A percentile compares a stretch with the other conserved stretches of the same genome.
These are phyloP conservation scores for Anticlea derivata DNA, from an alignment of 2,888 invertebrate species.

Conservation along the genomic window DNA sequence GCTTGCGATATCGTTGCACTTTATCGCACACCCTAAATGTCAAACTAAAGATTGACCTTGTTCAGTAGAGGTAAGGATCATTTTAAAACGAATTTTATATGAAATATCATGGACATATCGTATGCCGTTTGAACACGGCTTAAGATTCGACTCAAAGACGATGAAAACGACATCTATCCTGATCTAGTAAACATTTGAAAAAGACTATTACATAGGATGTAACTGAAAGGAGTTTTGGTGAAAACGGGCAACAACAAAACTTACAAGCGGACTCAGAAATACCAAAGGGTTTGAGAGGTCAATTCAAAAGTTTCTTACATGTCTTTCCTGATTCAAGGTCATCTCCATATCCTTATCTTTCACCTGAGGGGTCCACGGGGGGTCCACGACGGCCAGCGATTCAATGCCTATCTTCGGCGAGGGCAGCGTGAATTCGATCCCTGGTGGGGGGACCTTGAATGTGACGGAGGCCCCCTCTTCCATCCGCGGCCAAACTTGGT, in stretches of 20 bases:
- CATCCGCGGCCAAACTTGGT: slow-evolving; percentile 99
- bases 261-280: slow-evolving; percentile 22
- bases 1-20: too few species aligned
- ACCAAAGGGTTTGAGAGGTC: slow-evolving; percentile 27
- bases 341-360: slow-evolving; percentile 99
- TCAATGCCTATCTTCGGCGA: slow-evolving; percentile 99
- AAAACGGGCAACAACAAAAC: slow-evolving; percentile 22
- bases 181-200: background rate
- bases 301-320: slow-evolving; percentile 83
- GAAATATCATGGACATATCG: too few species aligned
- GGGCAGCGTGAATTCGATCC: slow-evolving; percentile 99
- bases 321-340: slow-evolving; percentile 98
- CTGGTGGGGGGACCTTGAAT: slow-evolving; percentile 99
- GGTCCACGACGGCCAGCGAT: slow-evolving; percentile 96
- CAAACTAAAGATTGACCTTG: too few species aligned
- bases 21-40: too few species aligned
- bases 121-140: too few species aligned
- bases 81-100: too few species aligned
- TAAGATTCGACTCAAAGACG: too few species aligned
- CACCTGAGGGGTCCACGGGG: slow-evolving; percentile 99
- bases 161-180: background rate
- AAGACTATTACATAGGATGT: background rate
- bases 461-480: slow-evolving; percentile 98
- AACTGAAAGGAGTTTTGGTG: slow-evolving; percentile 9
- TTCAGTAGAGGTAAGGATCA: too few species aligned